Base-by-base conservation (phyloP, 2,113 vertebrate genomes). In the Neofelis nebulosa region DNA sequence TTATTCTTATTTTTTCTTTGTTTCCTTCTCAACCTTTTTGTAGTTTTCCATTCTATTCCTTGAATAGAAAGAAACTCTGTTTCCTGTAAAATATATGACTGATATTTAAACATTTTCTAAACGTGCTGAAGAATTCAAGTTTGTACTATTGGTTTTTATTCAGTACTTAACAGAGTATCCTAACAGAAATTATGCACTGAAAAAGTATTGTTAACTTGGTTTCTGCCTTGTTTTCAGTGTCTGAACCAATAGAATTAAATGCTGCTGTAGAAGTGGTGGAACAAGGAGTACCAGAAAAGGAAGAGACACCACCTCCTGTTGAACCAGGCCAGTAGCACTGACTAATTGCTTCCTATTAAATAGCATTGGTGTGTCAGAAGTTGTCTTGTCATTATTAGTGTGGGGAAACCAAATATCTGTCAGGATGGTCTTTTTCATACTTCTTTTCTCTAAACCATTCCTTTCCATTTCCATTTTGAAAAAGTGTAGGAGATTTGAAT, bases 211-310 rank as follows among this genome's bases (percentile, higher is more conserved):
- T 55, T 97, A 80, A 55, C 12, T 96, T 81, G 66, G 4, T 95
- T 97, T 98, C 65, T 95, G 12, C 7, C 38, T 52, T 91, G 76
- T 73, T 97, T 97, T 74, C 88, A 97, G 69, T 98, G 95, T 88
- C 97, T 96, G 98, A 99, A 99, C 99, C 98, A 88, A 91, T 99
- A 23, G 99, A 99, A 95, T 98, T 99, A 5, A 98, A 98, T 21
- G 98, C 99, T 2, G 97, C 99, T 16, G 79, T 98, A 11, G 98
- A 99, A 23, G 99, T 99, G 31, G 98, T 98, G 29, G 99, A 99
- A 96, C 99, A 99, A 13, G 98, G 98, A 97, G 31, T 89, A 93
- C 97, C 98, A 57, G 98, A 98, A 69, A 99, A 99, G 97, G 99
- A 99, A 82, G 99, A 98, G 55, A 90, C 91, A 38, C 76, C 94